These are phyloP conservation scores for Argyresthia albistria DNA, from an alignment of 2,888 invertebrate genomes.

Conservation along the genomic window DNA sequence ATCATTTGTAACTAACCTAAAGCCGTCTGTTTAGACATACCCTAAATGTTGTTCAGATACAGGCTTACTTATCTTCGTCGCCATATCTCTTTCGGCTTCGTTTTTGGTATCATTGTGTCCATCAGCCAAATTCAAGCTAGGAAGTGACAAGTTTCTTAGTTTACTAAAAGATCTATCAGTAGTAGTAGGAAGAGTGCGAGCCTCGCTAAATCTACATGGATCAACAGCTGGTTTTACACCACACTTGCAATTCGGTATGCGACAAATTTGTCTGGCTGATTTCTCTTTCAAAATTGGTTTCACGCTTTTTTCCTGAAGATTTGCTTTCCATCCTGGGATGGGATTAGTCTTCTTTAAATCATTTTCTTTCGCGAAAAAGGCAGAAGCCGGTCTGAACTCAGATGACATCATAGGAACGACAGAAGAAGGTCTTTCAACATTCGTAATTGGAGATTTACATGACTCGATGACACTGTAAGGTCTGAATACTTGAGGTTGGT, in stretches of 20 bases:
- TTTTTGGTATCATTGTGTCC: slow-evolving; percentile 33
- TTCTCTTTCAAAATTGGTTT: slow-evolving; percentile 50
- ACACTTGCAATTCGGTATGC: slow-evolving; percentile 62
- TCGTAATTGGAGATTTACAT: slow-evolving; percentile 35
- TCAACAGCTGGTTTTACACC: slow-evolving; percentile 31
- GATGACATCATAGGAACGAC: slow-evolving; percentile 57
- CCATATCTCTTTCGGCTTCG: slow-evolving; percentile 45
- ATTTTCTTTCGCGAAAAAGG: slow-evolving; percentile 38
- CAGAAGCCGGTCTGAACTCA: slow-evolving; percentile 56
- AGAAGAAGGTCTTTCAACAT: slow-evolving; percentile 48
- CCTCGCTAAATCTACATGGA: slow-evolving; percentile 40
- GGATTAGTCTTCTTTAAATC: slow-evolving; percentile 36
- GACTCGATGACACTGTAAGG: slow-evolving; percentile 61
- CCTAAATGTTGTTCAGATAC: slow-evolving; percentile 72
- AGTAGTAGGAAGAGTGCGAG: slow-evolving; percentile 42
- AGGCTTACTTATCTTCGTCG: slow-evolving; percentile 37
- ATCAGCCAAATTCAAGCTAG: slow-evolving; percentile 55
- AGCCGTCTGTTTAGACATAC: slow-evolving; percentile 45
- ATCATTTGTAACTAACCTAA: neutral
- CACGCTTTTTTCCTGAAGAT: slow-evolving; percentile 23
- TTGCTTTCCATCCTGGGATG: slow-evolving; percentile 53
- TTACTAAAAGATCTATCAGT: slow-evolving; percentile 45
- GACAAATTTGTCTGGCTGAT: slow-evolving; percentile 44
- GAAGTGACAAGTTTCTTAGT: slow-evolving; percentile 54
- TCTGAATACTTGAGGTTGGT: slow-evolving; percentile 41